phyloP scores from a whole-genome alignment of 2,113 vertebrate genomes.

The Taxidea taxus region DNA sequence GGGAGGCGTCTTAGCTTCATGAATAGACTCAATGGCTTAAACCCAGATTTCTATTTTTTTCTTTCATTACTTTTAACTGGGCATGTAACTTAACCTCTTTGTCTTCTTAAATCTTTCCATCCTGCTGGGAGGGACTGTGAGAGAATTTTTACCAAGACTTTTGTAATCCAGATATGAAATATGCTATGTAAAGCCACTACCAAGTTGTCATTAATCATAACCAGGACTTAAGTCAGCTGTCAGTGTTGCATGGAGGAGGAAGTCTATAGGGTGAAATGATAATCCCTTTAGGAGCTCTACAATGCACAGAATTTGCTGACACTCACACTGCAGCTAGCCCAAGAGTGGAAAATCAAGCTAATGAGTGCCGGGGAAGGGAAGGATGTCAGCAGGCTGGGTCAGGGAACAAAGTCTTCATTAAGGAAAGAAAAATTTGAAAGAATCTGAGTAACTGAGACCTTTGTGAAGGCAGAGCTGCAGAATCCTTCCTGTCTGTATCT shows the following conservation, averaged over 20 bases:
- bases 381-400: background rate
- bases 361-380: background rate
- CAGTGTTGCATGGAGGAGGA: background rate
- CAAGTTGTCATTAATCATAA: background rate
- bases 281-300: background rate
- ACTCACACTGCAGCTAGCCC: background rate
- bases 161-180: slow-evolving; percentile 20
- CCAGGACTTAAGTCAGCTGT: background rate
- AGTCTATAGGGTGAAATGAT: background rate
- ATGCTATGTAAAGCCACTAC: background rate
- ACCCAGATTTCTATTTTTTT: background rate
- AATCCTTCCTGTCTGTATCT: background rate
- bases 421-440: background rate
- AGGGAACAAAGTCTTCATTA: background rate
- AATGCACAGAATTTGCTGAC: background rate
- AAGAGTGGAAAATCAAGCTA: background rate
- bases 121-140: background rate
- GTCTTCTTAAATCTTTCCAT: background rate
- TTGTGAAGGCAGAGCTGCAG: background rate
- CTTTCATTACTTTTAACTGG: background rate
- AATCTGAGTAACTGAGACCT: background rate
- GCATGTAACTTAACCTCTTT: background rate
- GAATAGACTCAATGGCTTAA: background rate
- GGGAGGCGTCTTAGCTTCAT: background rate
- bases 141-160: background rate